phyloP scores from a whole-genome alignment of 53 echinoderm and acorn worm genomes.

The Henricia sp. region DNA sequence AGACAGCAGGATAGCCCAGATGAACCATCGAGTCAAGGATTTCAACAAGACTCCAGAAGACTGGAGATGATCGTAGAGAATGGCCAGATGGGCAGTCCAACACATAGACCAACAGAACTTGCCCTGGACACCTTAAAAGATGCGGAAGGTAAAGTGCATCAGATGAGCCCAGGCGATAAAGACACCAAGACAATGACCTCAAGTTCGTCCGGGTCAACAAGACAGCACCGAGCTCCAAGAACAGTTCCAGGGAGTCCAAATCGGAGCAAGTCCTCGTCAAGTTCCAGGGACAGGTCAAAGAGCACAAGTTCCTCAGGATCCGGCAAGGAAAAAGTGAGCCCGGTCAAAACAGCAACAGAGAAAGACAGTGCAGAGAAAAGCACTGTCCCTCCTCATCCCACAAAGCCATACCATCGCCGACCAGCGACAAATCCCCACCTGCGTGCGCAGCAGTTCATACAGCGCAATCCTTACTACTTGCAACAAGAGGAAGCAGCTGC shows the following conservation, averaged over 20 bases:
- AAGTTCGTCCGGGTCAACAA: conserved; percentile 44
- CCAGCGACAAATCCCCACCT: conserved; percentile 97
- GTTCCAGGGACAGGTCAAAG: conserved; percentile 90
- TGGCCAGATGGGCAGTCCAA: conserved; percentile 57
- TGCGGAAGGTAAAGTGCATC: conserved; percentile 28
- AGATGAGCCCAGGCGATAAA: conserved; percentile 44
- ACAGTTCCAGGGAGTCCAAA: conserved; percentile 94
- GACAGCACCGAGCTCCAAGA: conserved; percentile 87
- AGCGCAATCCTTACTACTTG: conserved; percentile 86
- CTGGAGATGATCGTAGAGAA: conserved; percentile 59
- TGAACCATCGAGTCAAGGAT: conserved; percentile 36
- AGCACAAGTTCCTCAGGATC: conserved; percentile 97
- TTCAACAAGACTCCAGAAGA: conserved; percentile 52
- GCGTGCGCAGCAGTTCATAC: conserved; percentile 78
- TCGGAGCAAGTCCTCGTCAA: conserved; percentile 87
- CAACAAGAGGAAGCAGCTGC: conserved; percentile 78
- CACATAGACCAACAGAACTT: conserved; percentile 62
- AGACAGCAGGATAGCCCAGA: conserved; percentile 37
- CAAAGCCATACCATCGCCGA: conserved; percentile 78
- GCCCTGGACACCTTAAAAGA: conserved; percentile 40
- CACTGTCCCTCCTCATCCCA: conserved; percentile 1
- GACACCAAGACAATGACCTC: conserved; percentile 50
- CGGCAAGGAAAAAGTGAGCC: conserved; percentile 78
- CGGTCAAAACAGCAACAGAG: conserved; percentile 59
- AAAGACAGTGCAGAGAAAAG: conserved; percentile 13